A percentile compares a stretch with the other conserved stretches of the same genome.
phyloP scores from a whole-genome alignment of 2,797 vertebrate species.

The Geotrypetes seraphini region DNA sequence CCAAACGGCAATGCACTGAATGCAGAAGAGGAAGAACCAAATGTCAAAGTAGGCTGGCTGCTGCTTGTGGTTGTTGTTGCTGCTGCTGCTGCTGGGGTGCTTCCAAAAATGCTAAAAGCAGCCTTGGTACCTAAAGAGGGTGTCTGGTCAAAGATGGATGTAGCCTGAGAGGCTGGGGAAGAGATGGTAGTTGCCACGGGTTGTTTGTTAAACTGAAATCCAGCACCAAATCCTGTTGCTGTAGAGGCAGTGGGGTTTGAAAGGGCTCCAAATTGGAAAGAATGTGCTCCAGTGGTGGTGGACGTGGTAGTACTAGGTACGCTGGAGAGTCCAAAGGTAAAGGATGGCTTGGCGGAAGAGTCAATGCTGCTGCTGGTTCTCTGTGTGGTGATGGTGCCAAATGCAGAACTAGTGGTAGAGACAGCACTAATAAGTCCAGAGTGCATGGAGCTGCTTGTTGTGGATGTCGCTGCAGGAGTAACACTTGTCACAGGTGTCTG shows the following conservation, averaged over 20 bases:
- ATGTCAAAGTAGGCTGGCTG: conserved; percentile 7
- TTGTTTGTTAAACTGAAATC: too few relatives aligned
- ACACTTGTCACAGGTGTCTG: not conserved
- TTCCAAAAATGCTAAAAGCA: conserved; percentile 25
- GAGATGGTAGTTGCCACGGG: conserved; percentile 15
- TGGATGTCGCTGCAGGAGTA: conserved; percentile 20
- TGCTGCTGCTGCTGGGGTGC: conserved; percentile 11
- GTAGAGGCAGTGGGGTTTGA: not conserved
- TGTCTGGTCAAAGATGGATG: conserved; percentile 49
- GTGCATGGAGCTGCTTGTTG: conserved; percentile 39
- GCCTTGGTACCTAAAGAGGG: not conserved
- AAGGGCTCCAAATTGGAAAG: not conserved
- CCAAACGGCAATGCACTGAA: conserved; percentile 48
- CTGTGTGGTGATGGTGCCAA: conserved; percentile 11
- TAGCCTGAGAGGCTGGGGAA: conserved; percentile 21
- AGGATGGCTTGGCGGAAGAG: conserved; percentile 46
- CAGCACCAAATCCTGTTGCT: not conserved
- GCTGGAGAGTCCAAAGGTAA: conserved; percentile 48
- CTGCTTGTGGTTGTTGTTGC: conserved; percentile 3
- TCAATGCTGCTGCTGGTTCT: conserved; percentile 36
- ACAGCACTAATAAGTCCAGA: conserved; percentile 14
- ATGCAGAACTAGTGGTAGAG: conserved; percentile 8
- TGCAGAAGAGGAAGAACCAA: conserved; percentile 35
- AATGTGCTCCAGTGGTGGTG: not conserved
- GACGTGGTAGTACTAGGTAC: not conserved